Conservation (phyloP, 2,888 invertebrate species). For the Choreutis nemorana region DNA sequence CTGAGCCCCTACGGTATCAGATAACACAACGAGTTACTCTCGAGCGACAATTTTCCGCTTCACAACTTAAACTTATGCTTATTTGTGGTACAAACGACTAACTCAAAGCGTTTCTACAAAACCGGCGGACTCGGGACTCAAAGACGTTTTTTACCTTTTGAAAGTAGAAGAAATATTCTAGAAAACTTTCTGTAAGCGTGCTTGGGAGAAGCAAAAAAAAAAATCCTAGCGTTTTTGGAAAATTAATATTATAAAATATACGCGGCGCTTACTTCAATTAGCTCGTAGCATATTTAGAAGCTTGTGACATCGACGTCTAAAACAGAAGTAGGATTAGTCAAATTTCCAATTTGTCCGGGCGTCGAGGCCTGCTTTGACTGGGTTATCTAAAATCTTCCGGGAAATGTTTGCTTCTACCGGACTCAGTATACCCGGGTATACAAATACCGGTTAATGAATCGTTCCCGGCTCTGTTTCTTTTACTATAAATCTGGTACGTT, state of each 20-base stretch:
- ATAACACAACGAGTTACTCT: no score
- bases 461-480: no score
- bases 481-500: no score
- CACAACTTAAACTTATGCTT: slow-evolving; percentile 37
- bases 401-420: no score
- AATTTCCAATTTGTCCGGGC: slow-evolving; percentile 16
- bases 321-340: no score
- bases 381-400: slow-evolving; percentile 10
- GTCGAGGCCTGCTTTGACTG: slow-evolving; percentile 14
- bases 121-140: no score
- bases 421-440: no score
- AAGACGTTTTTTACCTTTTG: background rate
- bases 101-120: no score
- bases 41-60: slow-evolving; percentile 53
- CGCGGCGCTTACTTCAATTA: slow-evolving; percentile 1
- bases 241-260: background rate
- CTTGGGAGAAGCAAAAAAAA: slow-evolving; percentile 1
- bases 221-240: background rate
- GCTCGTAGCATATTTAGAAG: slow-evolving; percentile 8
- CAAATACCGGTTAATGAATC: no score
- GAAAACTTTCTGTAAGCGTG: background rate
- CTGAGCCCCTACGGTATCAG: no score
- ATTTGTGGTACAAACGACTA: slow-evolving; percentile 9
- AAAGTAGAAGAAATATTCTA: background rate
- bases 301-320: no score